A percentile compares a stretch with the other conserved stretches of the same genome.
phyloP scores from a whole-genome alignment of 2,113 vertebrate genomes.

The Etheostoma spectabile region DNA sequence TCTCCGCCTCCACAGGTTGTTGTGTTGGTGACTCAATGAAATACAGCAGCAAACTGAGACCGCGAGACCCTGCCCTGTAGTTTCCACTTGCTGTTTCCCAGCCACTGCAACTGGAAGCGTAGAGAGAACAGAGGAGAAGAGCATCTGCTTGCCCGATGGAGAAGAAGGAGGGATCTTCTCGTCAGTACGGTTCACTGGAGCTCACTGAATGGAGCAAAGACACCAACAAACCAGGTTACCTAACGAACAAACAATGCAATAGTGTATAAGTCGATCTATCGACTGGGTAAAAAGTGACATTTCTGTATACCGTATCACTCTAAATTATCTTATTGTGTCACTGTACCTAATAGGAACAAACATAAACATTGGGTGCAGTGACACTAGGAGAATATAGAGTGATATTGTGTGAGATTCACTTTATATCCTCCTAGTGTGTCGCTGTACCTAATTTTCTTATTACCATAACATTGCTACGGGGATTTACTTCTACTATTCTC shows the following conservation, averaged over 20 bases:
- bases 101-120: constrained; percentile 16
- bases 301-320: background rate
- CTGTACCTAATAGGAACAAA: too few relatives aligned
- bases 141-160: constrained; percentile 76
- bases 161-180: constrained; percentile 76
- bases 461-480: background rate
- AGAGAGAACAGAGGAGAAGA: constrained; percentile 25
- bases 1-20: constrained; percentile 40
- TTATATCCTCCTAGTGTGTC: background rate
- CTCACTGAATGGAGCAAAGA: constrained; percentile 81
- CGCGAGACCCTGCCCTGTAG: constrained; percentile 35
- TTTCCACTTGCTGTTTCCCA: constrained; percentile 1
- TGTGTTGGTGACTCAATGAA: constrained; percentile 50
- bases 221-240: constrained; percentile 75
- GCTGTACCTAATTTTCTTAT: background rate
- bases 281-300: background rate
- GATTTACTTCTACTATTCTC: background rate
- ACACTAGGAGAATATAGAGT: too few relatives aligned
- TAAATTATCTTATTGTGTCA: background rate
- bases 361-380: too few relatives aligned
- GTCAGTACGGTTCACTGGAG: constrained; percentile 87
- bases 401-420: background rate
- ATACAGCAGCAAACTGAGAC: constrained; percentile 14
- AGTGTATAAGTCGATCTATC: background rate
- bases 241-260: background rate